Conservation (phyloP, 2,888 invertebrate genomes). For the Synanthedon andrenaeformis region DNA sequence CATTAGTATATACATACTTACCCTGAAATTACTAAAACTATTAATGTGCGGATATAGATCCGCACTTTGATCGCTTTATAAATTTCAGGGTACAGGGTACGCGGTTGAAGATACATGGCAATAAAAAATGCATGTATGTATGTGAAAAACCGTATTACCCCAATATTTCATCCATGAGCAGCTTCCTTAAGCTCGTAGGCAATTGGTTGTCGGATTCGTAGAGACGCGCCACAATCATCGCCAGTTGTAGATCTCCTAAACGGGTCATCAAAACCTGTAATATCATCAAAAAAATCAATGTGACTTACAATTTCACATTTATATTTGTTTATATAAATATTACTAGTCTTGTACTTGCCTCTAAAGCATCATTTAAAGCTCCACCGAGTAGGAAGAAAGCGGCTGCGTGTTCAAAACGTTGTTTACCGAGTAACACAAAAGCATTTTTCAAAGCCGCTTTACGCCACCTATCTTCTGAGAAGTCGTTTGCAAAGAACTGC, state of each 20-base stretch:
- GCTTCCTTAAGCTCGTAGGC: conserved; percentile 77
- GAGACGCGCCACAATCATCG: conserved; percentile 91
- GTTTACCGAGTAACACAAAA: conserved; percentile 94
- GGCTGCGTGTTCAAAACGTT: conserved; percentile 97
- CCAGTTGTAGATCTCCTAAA: conserved; percentile 94
- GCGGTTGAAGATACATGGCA: too few relatives aligned
- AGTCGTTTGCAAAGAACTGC: conserved; percentile 94
- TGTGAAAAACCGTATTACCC: conserved; percentile 45
- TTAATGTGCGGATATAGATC: too few relatives aligned
- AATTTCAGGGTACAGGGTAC: too few relatives aligned
- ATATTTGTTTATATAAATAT: not conserved
- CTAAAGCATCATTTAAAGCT: conserved; percentile 93
- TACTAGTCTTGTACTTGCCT: conserved; percentile 66
- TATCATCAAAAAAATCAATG: conserved; percentile 1
- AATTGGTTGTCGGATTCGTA: conserved; percentile 86
- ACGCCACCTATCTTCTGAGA: conserved; percentile 92
- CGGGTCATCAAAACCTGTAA: conserved; percentile 86
- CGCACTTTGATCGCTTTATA: too few relatives aligned
- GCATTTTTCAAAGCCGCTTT: conserved; percentile 99
- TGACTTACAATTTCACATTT: conserved; percentile 1
- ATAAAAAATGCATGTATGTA: too few relatives aligned
- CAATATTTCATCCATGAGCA: conserved; percentile 83
- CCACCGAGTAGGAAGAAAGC: conserved; percentile 98
- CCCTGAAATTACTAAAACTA: too few relatives aligned
- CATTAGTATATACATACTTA: too few relatives aligned